A percentile compares a stretch with the other conserved stretches of the same genome.
Conservation (phyloP, 1,140 invertebrate genomes). For the Leucophenga varia region DNA sequence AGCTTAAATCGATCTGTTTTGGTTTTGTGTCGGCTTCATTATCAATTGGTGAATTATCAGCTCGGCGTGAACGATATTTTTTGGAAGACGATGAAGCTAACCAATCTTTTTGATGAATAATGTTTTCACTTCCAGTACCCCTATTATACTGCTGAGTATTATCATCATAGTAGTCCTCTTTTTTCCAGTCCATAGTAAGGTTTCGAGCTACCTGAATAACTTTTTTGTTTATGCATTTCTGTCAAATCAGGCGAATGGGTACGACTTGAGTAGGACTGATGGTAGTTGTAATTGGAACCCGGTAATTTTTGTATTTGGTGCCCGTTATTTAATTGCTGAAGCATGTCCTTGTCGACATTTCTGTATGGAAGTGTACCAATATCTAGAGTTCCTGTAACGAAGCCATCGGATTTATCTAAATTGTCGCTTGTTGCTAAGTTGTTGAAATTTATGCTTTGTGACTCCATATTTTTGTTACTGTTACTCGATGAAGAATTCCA, state of each 20-base stretch:
- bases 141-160: slow-evolving; percentile 26
- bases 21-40: slow-evolving; percentile 1
- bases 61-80: slow-evolving; percentile 10
- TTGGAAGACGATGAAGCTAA: not conserved
- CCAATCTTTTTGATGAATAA: too few species aligned
- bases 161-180: slow-evolving; percentile 41
- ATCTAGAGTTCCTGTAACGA: slow-evolving; percentile 18
- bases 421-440: too few species aligned
- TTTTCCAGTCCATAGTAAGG: slow-evolving; percentile 46
- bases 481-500: too few species aligned
- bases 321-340: slow-evolving; percentile 14
- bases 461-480: too few species aligned
- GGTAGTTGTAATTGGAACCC: too few species aligned
- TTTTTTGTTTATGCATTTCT: not conserved
- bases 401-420: slow-evolving; percentile 21
- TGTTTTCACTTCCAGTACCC: too few species aligned
- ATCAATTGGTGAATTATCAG: not conserved
- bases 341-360: slow-evolving; percentile 22
- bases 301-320: too few species aligned
- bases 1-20: slow-evolving; percentile 30
- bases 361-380: slow-evolving; percentile 12
- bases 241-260: slow-evolving; percentile 4
- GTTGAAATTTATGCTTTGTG: too few species aligned
- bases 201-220: slow-evolving; percentile 27
- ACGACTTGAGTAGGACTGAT: slow-evolving; percentile 19